These are phyloP conservation scores for Drosophila micromelanica DNA, from an alignment of 1,140 invertebrate species.

Conservation along the genomic window DNA sequence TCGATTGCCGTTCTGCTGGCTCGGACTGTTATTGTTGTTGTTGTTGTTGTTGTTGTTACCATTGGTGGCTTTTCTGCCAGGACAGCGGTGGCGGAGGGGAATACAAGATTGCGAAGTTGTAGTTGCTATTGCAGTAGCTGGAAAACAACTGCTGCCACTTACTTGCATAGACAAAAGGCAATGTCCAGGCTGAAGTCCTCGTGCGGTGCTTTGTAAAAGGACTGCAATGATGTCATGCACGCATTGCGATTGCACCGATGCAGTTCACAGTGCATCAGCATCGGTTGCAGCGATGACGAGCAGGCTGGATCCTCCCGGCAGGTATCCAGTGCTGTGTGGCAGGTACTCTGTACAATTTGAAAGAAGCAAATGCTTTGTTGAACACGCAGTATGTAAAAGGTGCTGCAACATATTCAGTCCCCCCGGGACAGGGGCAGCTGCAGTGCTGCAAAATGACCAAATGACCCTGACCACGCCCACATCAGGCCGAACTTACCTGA, in stretches of 20 bases:
- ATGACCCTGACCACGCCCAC: slow-evolving; percentile 5
- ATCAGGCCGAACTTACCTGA: slow-evolving; percentile 69
- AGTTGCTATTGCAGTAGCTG: slow-evolving; percentile 15
- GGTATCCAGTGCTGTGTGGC: slow-evolving; percentile 89
- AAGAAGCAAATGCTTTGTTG: slow-evolving; percentile 11
- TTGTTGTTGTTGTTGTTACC: slow-evolving; percentile 41
- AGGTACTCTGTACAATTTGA: slow-evolving; percentile 87
- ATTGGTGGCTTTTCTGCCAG: slow-evolving; percentile 87
- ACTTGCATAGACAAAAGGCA: slow-evolving; percentile 97
- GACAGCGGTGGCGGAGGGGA: slow-evolving; percentile 24
- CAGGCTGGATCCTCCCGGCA: slow-evolving; percentile 92
- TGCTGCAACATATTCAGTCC: slow-evolving; percentile 52
- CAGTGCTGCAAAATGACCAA: slow-evolving; percentile 25
- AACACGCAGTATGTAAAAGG: slow-evolving; percentile 29
- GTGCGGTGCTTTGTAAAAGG: slow-evolving; percentile 92
- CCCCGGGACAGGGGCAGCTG: slow-evolving; percentile 12
- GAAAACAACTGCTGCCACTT: slow-evolving; percentile 84
- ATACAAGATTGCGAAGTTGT: slow-evolving; percentile 13
- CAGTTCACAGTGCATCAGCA: slow-evolving; percentile 91
- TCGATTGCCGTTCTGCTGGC: slow-evolving; percentile 85
- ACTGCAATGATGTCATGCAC: slow-evolving; percentile 94
- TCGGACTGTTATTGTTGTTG: slow-evolving; percentile 64
- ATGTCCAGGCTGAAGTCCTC: slow-evolving; percentile 93
- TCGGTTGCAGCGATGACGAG: slow-evolving; percentile 89
- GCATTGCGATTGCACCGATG: slow-evolving; percentile 91